These are phyloP conservation scores for Ptychochromis oligacanthus DNA, from an alignment of 2,113 vertebrate genomes.

Conservation along the genomic window DNA sequence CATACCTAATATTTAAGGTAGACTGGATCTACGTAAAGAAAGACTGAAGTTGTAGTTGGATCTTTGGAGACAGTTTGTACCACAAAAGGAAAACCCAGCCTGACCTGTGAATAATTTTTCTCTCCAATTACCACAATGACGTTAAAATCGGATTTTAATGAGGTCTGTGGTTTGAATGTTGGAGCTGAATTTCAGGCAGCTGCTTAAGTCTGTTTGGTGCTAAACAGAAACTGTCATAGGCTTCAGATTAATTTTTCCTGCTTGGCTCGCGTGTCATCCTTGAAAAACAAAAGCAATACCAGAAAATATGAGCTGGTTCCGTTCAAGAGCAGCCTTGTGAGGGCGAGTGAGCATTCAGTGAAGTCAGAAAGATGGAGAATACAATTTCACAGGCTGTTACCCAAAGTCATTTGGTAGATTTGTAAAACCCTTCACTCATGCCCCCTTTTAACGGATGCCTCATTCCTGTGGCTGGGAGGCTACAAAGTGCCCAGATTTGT, in stretches of 20 bases:
- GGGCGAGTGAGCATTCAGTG: not conserved
- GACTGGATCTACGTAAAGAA: not conserved
- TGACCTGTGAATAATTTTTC: not conserved
- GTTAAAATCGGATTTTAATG: not conserved
- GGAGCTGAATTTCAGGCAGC: not conserved
- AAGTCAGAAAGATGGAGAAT: not conserved
- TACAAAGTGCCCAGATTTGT: not conserved
- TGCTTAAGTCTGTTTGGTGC: not conserved
- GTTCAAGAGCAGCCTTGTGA: not conserved
- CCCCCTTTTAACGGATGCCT: not conserved
- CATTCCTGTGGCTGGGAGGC: not conserved
- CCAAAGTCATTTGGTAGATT: not conserved
- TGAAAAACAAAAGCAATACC: not conserved
- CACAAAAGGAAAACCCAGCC: not conserved
- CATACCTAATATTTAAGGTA: not conserved
- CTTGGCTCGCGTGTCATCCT: not conserved
- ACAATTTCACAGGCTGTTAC: slow-evolving; percentile 2
- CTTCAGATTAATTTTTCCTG: not conserved
- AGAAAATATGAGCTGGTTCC: not conserved
- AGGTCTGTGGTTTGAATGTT: not conserved
- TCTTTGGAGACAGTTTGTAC: not conserved
- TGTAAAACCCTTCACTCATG: not conserved
- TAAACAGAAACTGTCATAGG: not conserved
- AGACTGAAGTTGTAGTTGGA: not conserved
- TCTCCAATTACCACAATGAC: not conserved